Conservation (phyloP, 2,113 vertebrate genomes). For the Salminus brasiliensis region DNA sequence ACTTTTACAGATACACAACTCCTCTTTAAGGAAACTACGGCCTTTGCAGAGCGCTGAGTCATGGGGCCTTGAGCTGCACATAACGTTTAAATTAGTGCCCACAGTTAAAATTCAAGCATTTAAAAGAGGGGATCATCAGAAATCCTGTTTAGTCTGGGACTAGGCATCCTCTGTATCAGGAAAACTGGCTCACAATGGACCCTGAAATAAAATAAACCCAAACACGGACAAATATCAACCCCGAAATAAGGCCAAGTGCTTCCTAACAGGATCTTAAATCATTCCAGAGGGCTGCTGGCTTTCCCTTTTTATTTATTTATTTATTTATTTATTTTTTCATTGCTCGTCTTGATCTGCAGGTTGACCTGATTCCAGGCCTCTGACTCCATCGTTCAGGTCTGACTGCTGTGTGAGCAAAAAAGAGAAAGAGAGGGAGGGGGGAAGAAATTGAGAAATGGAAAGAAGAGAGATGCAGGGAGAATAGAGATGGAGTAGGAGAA, state of each 20-base stretch:
- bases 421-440: background rate
- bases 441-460: background rate
- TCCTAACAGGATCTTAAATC: constrained; percentile 24
- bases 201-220: background rate
- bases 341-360: constrained; percentile 7
- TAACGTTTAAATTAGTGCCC: background rate
- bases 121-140: background rate
- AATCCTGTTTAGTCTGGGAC: background rate
- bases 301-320: too few species aligned
- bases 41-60: background rate
- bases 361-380: constrained; percentile 30
- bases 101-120: background rate
- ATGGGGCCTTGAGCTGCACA: background rate
- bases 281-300: constrained; percentile 16
- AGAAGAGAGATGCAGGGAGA: too few species aligned
- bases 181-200: background rate
- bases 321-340: background rate
- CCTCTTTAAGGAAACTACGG: background rate
- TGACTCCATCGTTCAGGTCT: constrained; percentile 28
- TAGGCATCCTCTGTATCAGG: background rate
- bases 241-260: constrained; percentile 16
- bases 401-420: background rate
- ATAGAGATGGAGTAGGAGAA: background rate
- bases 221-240: constrained; percentile 2
- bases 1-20: background rate